Conservation (phyloP, 2,888 invertebrate genomes). For the Odontocolon sp. region DNA sequence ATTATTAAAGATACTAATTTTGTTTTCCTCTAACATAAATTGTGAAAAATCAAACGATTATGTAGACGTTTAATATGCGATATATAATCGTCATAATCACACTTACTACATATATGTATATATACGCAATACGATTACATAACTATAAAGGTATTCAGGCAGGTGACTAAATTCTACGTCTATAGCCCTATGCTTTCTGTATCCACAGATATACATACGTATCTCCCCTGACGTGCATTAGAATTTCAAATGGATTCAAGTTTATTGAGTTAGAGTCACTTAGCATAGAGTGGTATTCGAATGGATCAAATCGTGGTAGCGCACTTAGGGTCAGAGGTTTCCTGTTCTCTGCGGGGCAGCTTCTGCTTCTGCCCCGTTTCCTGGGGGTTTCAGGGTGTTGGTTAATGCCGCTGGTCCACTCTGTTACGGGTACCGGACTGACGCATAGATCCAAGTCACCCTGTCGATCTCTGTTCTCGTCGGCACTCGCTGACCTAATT, state of each 20-base stretch:
- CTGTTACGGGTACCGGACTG: neutral
- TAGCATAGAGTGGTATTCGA: constrained; percentile 53
- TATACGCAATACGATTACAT: too few species aligned
- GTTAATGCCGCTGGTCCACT: neutral
- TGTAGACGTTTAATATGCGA: too few species aligned
- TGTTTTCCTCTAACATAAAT: too few species aligned
- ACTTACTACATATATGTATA: too few species aligned
- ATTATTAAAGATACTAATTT: too few species aligned
- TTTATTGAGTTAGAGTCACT: constrained; percentile 53
- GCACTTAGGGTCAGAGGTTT: constrained; percentile 43
- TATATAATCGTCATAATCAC: too few species aligned
- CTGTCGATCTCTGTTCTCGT: neutral
- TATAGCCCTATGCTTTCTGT: too few species aligned
- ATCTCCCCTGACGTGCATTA: constrained; percentile 30
- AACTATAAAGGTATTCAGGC: neutral
- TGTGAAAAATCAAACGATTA: too few species aligned
- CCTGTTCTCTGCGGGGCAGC: constrained; percentile 10
- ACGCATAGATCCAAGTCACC: neutral
- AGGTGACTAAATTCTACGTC: neutral
- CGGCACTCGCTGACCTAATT: constrained; percentile 29
- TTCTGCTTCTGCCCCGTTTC: neutral
- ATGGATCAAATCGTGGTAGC: constrained; percentile 43
- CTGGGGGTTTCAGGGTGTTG: neutral
- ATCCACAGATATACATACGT: too few species aligned
- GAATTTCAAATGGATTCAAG: constrained; percentile 54